These are phyloP conservation scores for Albula goreensis DNA, from an alignment of 2,113 vertebrate genomes.

Conservation along the genomic window DNA sequence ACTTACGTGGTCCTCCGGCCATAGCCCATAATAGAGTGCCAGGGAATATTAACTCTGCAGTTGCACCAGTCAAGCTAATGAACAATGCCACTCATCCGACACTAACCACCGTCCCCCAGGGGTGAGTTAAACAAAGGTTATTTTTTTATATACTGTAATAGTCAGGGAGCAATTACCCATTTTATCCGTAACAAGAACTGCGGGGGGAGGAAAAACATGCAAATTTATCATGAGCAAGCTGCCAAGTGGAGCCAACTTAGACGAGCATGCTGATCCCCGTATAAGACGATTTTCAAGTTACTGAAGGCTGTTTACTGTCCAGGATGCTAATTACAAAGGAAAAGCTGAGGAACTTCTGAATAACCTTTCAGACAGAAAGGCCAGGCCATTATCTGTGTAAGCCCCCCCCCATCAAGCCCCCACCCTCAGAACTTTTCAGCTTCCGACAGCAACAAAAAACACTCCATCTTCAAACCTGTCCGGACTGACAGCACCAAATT, in stretches of 20 bases:
- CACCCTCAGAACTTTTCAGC: not conserved
- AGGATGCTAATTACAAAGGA: slow-evolving; percentile 6
- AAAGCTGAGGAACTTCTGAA: not conserved
- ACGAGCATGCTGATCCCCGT: not conserved
- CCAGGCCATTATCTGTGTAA: not conserved
- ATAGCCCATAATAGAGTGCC: too few species aligned
- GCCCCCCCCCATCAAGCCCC: not conserved
- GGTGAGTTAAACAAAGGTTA: not conserved
- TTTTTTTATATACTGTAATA: not conserved
- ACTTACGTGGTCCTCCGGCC: too few species aligned
- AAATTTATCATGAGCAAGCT: not conserved
- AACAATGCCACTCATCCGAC: too few species aligned
- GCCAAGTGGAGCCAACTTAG: not conserved
- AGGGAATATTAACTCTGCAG: too few species aligned
- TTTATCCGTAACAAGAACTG: not conserved
- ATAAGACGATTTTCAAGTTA: not conserved
- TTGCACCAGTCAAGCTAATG: too few species aligned
- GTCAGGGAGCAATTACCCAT: not conserved
- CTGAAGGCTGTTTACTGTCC: slow-evolving; percentile 6
- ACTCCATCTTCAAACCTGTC: slow-evolving; percentile 49
- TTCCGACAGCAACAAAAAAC: slow-evolving; percentile 29
- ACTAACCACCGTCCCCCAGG: not conserved
- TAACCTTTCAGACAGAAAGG: not conserved
- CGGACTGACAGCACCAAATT: slow-evolving; percentile 58
- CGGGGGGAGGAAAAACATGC: not conserved